Percentiles rank a stretch among this genome's conserved stretches.
phyloP scores from a whole-genome alignment of 2,113 vertebrate species.

The Tenrec ecaudatus region DNA sequence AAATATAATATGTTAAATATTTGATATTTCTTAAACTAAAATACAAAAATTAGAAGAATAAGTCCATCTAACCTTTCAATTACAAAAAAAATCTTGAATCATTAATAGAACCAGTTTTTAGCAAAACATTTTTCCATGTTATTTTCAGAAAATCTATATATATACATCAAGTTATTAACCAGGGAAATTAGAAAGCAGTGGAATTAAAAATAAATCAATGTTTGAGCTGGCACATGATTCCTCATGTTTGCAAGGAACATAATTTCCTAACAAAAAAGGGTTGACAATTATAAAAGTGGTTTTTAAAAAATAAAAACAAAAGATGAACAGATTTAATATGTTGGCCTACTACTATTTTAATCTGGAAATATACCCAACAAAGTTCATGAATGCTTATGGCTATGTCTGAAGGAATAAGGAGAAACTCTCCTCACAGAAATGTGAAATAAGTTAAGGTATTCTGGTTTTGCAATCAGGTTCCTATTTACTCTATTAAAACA shows the following conservation, averaged over 20 bases:
- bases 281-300: constrained; percentile 11
- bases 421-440: background rate
- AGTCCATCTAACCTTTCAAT: background rate
- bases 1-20: background rate
- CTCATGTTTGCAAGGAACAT: constrained; percentile 22
- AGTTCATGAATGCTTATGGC: background rate
- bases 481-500: background rate
- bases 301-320: constrained; percentile 59
- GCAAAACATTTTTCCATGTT: background rate
- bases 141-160: constrained; percentile 57
- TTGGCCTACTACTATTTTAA: constrained; percentile 10
- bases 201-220: constrained; percentile 54
- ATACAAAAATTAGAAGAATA: constrained; percentile 6
- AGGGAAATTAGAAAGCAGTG: constrained; percentile 62
- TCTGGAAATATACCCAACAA: background rate
- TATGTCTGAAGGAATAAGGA: background rate
- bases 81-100: background rate
- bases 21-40: constrained; percentile 31
- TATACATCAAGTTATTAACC: constrained; percentile 52
- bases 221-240: constrained; percentile 33
- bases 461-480: background rate
- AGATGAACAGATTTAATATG: constrained; percentile 61
- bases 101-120: constrained; percentile 38
- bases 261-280: constrained; percentile 36
- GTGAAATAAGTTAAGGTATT: background rate